A percentile compares a stretch with the other conserved stretches of the same genome.
Conservation (phyloP, 1,140 invertebrate genomes). For the Hyles vespertilio region DNA sequence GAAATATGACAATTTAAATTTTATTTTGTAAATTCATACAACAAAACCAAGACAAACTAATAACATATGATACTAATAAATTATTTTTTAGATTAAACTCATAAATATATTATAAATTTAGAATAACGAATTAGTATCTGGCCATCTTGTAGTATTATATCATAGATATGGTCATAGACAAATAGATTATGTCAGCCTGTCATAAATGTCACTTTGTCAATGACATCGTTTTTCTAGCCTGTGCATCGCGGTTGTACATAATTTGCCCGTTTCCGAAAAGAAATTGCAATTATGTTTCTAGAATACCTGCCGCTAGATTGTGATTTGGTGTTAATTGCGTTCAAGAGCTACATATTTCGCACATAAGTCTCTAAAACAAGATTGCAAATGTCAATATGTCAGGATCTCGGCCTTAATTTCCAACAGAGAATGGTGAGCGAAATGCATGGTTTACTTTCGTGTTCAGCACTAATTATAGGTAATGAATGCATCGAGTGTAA, state of each 20-base stretch:
- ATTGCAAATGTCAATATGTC: constrained; percentile 76
- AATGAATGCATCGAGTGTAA: constrained; percentile 4
- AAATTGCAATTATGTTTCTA: constrained; percentile 55
- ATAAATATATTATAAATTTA: too few relatives aligned
- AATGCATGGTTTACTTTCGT: constrained; percentile 25
- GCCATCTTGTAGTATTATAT: too few relatives aligned
- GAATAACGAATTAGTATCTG: too few relatives aligned
- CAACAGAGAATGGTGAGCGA: constrained; percentile 73
- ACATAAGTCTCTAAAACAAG: constrained; percentile 53
- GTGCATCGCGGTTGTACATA: constrained; percentile 48
- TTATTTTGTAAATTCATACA: too few relatives aligned
- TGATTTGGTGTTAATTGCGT: constrained; percentile 34
- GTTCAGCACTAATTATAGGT: constrained; percentile 12
- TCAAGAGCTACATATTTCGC: constrained; percentile 43
- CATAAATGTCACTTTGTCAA: not conserved
- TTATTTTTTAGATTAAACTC: too few relatives aligned
- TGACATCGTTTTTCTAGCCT: constrained; percentile 6
- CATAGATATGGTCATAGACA: too few relatives aligned
- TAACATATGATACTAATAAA: too few relatives aligned
- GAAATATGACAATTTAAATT: too few relatives aligned
- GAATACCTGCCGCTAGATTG: constrained; percentile 33
- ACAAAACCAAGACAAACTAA: too few relatives aligned
- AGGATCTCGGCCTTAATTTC: constrained; percentile 75
- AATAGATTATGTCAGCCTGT: too few relatives aligned
- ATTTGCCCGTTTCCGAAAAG: constrained; percentile 50